Percentiles rank a stretch among this genome's conserved stretches.
Evolutionary conservation across 2,797 vertebrate species (phyloP).

Genomic region (Florisuga fusca): DNA sequence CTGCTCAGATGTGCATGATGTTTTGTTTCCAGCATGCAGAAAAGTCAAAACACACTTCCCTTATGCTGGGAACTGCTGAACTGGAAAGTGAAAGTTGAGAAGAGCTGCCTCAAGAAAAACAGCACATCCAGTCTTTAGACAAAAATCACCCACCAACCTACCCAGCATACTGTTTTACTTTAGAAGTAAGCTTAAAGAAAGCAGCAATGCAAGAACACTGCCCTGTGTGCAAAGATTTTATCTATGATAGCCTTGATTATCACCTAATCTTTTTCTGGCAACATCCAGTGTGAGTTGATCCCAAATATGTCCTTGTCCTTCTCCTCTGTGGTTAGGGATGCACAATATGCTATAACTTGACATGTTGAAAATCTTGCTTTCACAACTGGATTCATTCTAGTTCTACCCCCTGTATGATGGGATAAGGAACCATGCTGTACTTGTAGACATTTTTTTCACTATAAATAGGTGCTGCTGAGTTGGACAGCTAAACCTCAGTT

Average conservation of each 20-base stretch:
- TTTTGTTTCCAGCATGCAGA: not conserved
- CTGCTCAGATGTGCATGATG: not conserved
- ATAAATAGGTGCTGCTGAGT: conserved; percentile 9
- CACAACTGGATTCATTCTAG: not conserved
- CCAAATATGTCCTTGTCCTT: not conserved
- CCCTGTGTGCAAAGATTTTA: conserved; percentile 16
- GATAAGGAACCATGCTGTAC: not conserved
- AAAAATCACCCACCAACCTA: not conserved
- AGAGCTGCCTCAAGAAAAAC: conserved; percentile 6
- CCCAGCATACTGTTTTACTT: not conserved
- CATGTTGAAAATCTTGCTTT: not conserved
- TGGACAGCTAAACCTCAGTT: conserved; percentile 27
- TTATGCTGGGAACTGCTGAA: conserved; percentile 21
- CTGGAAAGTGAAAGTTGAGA: not conserved
- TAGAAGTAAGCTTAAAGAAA: not conserved
- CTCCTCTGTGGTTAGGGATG: not conserved
- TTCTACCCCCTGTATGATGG: not conserved
- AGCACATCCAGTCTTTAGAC: not conserved
- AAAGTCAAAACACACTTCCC: conserved; percentile 12
- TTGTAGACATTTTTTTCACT: not conserved
- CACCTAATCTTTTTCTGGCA: not conserved
- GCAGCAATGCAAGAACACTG: not conserved
- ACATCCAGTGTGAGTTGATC: not conserved
- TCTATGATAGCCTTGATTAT: not conserved
- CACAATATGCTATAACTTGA: not conserved